Evolutionary conservation across 2,888 invertebrate species (phyloP).

Genomic region (Pterostichus madidus): DNA sequence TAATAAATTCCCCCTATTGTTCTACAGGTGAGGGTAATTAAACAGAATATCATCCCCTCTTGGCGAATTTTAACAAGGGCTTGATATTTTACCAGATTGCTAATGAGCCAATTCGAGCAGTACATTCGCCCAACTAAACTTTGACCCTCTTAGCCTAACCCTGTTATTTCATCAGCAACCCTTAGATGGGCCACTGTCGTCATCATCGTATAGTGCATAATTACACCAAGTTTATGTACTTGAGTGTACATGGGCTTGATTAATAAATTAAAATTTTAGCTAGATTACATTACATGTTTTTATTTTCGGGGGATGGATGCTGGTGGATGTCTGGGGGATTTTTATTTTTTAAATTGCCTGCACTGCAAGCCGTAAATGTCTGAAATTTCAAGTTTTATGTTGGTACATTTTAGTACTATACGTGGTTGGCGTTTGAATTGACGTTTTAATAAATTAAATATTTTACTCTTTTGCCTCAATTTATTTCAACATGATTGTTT

Average conservation of each 20-base stretch:
- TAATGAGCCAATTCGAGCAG: conserved; percentile 52
- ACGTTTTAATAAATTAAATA: background rate
- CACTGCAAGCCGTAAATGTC: conserved; percentile 15
- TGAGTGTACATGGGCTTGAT: conserved; percentile 29
- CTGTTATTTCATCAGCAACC: background rate
- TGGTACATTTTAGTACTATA: conserved; percentile 3
- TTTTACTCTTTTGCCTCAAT: background rate
- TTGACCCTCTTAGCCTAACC: background rate
- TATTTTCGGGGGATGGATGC: background rate
- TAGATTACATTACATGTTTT: conserved; percentile 7
- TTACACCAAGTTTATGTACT: conserved; percentile 39
- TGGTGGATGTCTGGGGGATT: background rate
- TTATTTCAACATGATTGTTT: background rate
- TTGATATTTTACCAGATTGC: conserved; percentile 56
- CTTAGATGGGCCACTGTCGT: conserved; percentile 13
- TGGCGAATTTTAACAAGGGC: conserved; percentile 34
- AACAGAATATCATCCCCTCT: conserved; percentile 19
- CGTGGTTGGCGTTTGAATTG: background rate
- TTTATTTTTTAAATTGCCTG: conserved; percentile 11
- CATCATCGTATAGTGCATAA: conserved; percentile 48
- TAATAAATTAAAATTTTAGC: conserved; percentile 53
- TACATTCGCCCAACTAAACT: background rate
- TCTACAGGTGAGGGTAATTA: conserved; percentile 52
- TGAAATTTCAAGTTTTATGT: conserved; percentile 5
- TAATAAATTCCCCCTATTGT: conserved; percentile 18